Evolutionary conservation across 2,797 vertebrate species (phyloP).

Genomic region (Poeciliopsis gracilis): DNA sequence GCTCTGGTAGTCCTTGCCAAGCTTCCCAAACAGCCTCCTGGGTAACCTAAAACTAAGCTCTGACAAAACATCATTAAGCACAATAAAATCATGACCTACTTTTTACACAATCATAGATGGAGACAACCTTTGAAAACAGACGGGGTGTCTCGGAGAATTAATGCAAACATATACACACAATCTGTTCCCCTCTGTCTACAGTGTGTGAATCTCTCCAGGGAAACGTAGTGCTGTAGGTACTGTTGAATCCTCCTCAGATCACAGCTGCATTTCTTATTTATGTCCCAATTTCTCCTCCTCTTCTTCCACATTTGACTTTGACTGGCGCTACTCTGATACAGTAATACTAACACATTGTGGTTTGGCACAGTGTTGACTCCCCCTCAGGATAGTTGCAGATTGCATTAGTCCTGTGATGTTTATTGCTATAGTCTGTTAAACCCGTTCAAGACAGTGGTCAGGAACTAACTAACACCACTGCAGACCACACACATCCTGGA

Average conservation of each 20-base stretch:
- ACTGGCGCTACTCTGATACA: not conserved
- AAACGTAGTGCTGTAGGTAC: slow-evolving; percentile 31
- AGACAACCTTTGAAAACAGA: slow-evolving; percentile 39
- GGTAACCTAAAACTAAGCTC: slow-evolving; percentile 48
- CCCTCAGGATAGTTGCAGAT: slow-evolving; percentile 38
- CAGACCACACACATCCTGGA: not conserved
- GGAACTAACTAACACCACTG: not conserved
- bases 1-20: slow-evolving; percentile 12
- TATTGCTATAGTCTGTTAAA: slow-evolving; percentile 5
- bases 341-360: slow-evolving; percentile 12
- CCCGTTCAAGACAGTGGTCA: not conserved
- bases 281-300: slow-evolving; percentile 32
- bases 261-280: slow-evolving; percentile 57
- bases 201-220: slow-evolving; percentile 9
- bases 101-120: slow-evolving; percentile 28
- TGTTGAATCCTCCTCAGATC: slow-evolving; percentile 45
- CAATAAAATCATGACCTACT: slow-evolving; percentile 73
- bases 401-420: slow-evolving; percentile 31
- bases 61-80: slow-evolving; percentile 67
- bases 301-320: not conserved
- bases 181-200: slow-evolving; percentile 2
- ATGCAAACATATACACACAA: slow-evolving; percentile 29
- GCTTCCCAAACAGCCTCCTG: slow-evolving; percentile 30
- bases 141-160: slow-evolving; percentile 48
- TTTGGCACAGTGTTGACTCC: slow-evolving; percentile 43